Evolutionary conservation across 2,797 vertebrate genomes (phyloP), one percentile per base, ranked within the genome.

Genomic region (Enteromius thamalakanensis): DNA sequence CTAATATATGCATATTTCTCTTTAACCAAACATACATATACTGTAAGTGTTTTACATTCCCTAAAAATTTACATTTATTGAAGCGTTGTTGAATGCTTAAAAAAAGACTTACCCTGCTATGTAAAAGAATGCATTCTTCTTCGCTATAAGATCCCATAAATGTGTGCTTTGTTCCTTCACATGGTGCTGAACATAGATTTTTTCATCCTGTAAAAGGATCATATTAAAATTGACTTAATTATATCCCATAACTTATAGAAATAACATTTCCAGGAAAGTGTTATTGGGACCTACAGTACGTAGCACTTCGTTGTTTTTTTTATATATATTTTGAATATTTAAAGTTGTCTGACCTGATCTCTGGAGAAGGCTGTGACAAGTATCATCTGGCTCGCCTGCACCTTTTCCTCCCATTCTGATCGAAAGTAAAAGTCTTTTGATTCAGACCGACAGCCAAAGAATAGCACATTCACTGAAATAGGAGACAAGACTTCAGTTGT

Each of bases 341-440:
- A 11, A 55, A 15, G 19, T 2, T 26, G 64, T 34, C 32, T 68
- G 65, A 98, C 98, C 97, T 99, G 98, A 81, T 99, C 98, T 78
- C 97, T 93, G 69, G 97, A 99, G 88, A 99, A 99, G 32, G 98
- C 98, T 0, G 96, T 96, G 83, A 97, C 93, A 21, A 99, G 92
- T 0, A 37, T 94, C 91, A 99, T 91, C 23, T 91, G 90, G 51
- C 94, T 95, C 1, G 85, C 90, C 29, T 83, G 58, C 76, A 90
- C 87, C 89, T 96, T 92, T 37, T 93, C 94, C 82, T 94, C 94
- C 98, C 97, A 99, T 76, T 99, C 98, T 0, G 80, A 83, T 21
- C 90, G 89, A 91, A 94, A 98, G 91, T 96, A 98, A 90, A 98
- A 99, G 88, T 99, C 98, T 87, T 95, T 96, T 72, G 89, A 90